These are phyloP conservation scores for Myiozetetes cayanensis DNA, from an alignment of 2,113 vertebrate genomes.

Conservation along the genomic window DNA sequence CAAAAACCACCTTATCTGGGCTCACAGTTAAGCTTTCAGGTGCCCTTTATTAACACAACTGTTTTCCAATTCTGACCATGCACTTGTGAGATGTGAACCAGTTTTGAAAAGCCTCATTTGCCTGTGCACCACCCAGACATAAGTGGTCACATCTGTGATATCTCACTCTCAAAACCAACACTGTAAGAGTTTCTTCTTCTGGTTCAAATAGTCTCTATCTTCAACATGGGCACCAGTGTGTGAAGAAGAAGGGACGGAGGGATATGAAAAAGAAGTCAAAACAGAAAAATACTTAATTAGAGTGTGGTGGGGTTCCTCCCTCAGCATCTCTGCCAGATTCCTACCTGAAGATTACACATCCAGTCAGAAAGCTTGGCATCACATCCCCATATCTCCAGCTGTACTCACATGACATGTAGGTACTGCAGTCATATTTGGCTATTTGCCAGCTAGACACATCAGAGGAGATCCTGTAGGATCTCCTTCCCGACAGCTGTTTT, in stretches of 20 bases:
- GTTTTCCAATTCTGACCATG: background rate
- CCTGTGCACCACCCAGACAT: background rate
- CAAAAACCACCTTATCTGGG: background rate
- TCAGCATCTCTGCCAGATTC: background rate
- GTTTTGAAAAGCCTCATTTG: background rate
- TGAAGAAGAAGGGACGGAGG: background rate
- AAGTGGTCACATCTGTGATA: background rate
- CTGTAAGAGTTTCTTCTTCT: background rate
- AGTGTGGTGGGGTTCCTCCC: background rate
- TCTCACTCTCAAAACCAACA: background rate
- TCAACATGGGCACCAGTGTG: background rate
- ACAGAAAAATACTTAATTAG: conserved; percentile 2
- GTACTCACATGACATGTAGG: background rate
- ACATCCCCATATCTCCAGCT: background rate
- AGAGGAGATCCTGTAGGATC: background rate
- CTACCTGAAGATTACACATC: background rate
- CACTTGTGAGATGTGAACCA: background rate
- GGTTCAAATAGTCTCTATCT: background rate
- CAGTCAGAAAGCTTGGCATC: background rate
- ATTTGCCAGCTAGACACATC: background rate
- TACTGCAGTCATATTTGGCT: background rate
- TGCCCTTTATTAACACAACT: background rate
- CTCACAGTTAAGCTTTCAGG: background rate
- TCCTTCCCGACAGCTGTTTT: background rate
- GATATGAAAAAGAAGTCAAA: conserved; percentile 12